Percentiles rank a stretch among this genome's conserved stretches.
Conservation (phyloP, 2,113 vertebrate species). For the Brachypteracias leptosomus region DNA sequence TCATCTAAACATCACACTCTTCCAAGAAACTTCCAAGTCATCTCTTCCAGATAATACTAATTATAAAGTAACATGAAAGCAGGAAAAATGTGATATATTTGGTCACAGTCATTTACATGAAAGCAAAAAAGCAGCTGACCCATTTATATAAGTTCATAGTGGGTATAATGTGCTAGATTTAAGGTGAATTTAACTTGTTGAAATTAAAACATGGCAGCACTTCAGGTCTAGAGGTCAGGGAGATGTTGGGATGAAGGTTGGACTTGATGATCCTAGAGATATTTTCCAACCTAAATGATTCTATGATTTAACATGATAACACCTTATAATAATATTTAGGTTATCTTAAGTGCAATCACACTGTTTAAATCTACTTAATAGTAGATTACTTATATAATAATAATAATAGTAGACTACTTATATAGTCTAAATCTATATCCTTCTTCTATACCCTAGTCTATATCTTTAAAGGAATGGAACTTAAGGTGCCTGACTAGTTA, state of each 20-base stretch:
- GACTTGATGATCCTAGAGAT: too few relatives aligned
- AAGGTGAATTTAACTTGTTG: neutral
- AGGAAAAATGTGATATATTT: too few relatives aligned
- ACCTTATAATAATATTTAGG: neutral
- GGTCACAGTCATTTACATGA: too few relatives aligned
- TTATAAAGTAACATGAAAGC: neutral
- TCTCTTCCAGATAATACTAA: neutral
- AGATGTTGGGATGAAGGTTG: too few relatives aligned
- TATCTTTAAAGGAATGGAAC: neutral
- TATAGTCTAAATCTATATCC: neutral
- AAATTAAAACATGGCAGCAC: neutral
- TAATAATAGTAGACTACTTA: too few relatives aligned
- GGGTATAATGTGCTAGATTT: neutral
- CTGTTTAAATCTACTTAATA: neutral
- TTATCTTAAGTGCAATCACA: neutral
- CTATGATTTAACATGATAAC: neutral
- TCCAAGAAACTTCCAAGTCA: neutral
- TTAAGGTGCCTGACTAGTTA: neutral
- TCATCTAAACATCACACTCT: neutral
- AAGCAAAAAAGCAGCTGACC: neutral
- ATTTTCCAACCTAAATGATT: too few relatives aligned
- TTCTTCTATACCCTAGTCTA: too few relatives aligned
- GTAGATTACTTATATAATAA: too few relatives aligned
- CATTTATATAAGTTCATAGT: neutral
- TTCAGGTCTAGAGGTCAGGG: too few relatives aligned